Conservation (phyloP, 2,888 invertebrate genomes). For the Fabriciana adippe region DNA sequence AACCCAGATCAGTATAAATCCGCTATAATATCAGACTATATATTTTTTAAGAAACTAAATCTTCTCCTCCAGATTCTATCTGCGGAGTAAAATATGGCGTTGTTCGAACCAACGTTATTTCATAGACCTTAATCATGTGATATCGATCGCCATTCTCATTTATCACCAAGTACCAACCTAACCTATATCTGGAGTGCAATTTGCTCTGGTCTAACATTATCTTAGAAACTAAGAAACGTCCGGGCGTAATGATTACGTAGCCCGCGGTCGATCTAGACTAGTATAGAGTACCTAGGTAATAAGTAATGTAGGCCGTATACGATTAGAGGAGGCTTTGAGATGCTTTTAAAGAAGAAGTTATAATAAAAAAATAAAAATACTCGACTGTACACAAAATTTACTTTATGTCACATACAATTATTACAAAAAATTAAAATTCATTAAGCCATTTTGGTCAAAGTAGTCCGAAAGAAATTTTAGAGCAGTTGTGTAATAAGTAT, state of each 20-base stretch:
- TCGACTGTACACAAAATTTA: too few relatives aligned
- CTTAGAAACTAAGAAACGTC: constrained; percentile 5
- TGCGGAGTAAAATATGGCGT: neutral
- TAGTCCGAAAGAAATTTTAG: too few relatives aligned
- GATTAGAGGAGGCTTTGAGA: too few relatives aligned
- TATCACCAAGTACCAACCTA: neutral
- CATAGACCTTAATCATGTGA: neutral
- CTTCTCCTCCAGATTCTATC: neutral
- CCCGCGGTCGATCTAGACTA: neutral
- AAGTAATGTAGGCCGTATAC: too few relatives aligned
- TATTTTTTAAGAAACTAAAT: neutral
- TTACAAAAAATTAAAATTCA: too few relatives aligned
- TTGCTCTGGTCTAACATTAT: constrained; percentile 2
- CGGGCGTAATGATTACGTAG: constrained; percentile 10
- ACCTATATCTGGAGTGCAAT: constrained; percentile 9
- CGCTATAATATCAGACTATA: too few relatives aligned
- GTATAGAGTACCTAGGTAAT: neutral
- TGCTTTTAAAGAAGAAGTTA: too few relatives aligned
- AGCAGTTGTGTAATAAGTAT: too few relatives aligned
- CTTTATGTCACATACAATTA: too few relatives aligned
- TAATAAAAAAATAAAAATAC: too few relatives aligned
- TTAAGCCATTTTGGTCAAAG: too few relatives aligned
- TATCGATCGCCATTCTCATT: constrained; percentile 2
- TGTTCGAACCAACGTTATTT: neutral
- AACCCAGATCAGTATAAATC: too few relatives aligned